A percentile compares a stretch with the other conserved stretches of the same genome.
phyloP scores from a whole-genome alignment of 2,797 vertebrate genomes.

The Cuculus canorus region DNA sequence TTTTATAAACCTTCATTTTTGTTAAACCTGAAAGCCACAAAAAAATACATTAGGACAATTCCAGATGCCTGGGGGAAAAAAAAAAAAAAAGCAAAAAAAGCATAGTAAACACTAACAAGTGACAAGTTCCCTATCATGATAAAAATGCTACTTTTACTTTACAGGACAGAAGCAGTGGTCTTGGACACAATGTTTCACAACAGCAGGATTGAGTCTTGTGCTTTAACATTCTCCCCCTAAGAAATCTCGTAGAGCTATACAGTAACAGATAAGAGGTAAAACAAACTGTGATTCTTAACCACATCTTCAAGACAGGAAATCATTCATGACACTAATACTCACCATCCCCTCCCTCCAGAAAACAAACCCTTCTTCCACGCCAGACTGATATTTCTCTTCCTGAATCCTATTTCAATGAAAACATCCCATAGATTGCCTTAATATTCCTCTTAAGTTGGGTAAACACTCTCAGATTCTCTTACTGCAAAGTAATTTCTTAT shows the following conservation, averaged over 20 bases:
- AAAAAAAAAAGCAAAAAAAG: no score
- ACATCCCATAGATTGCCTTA: background rate
- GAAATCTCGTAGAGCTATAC: background rate
- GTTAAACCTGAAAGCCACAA: background rate
- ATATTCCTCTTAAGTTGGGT: background rate
- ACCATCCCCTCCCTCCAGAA: background rate
- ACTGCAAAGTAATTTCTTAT: background rate
- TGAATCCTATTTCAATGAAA: background rate
- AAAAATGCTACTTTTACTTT: background rate
- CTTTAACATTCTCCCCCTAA: background rate
- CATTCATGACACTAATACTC: background rate
- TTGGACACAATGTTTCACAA: background rate
- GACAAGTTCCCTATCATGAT: background rate
- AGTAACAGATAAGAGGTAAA: background rate
- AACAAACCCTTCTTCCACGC: background rate
- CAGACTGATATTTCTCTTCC: background rate
- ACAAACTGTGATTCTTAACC: background rate
- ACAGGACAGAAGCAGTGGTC: background rate
- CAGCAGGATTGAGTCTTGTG: background rate
- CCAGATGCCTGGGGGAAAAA: background rate
- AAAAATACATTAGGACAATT: background rate
- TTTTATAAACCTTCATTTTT: background rate
- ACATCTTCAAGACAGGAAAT: background rate
- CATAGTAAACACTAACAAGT: background rate
- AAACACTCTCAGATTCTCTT: background rate